phyloP scores from a whole-genome alignment of 1,140 invertebrate species.

The Hypothenemus hampei region DNA sequence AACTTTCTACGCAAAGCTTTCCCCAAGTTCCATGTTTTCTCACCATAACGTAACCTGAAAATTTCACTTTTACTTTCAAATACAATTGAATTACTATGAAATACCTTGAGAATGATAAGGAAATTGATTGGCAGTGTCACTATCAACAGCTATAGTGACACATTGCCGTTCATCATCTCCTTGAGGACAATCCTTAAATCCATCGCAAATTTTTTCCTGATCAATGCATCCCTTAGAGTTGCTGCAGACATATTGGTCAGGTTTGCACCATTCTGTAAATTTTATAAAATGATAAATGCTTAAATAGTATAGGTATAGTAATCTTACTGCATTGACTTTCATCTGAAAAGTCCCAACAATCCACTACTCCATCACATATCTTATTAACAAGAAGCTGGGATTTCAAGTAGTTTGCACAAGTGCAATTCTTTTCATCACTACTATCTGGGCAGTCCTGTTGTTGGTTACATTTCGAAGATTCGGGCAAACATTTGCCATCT shows the following conservation, averaged over 20 bases:
- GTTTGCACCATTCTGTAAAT: conserved; percentile 65
- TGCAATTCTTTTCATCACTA: conserved; percentile 68
- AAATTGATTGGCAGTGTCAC: conserved; percentile 51
- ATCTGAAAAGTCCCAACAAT: conserved; percentile 77
- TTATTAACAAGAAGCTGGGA: conserved; percentile 65
- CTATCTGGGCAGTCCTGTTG: conserved; percentile 66
- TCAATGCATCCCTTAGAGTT: conserved; percentile 66
- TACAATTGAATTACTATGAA: conserved; percentile 1
- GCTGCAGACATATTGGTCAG: conserved; percentile 69
- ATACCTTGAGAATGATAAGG: conserved; percentile 57
- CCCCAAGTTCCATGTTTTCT: conserved; percentile 74
- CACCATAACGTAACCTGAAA: conserved; percentile 64
- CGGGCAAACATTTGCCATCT: conserved; percentile 62
- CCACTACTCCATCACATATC: conserved; percentile 74
- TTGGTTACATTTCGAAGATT: conserved; percentile 66
- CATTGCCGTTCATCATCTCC: conserved; percentile 79
- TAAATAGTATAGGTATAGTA: neutral
- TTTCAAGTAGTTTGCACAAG: conserved; percentile 69
- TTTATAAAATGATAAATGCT: neutral
- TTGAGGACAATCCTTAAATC: conserved; percentile 67
- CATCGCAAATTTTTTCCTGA: conserved; percentile 65
- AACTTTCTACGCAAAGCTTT: conserved; percentile 68
- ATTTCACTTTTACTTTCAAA: neutral
- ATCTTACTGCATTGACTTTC: conserved; percentile 71
- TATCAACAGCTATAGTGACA: conserved; percentile 50